Conservation (phyloP, 2,113 vertebrate genomes). For the Hymenochirus boettgeri region DNA sequence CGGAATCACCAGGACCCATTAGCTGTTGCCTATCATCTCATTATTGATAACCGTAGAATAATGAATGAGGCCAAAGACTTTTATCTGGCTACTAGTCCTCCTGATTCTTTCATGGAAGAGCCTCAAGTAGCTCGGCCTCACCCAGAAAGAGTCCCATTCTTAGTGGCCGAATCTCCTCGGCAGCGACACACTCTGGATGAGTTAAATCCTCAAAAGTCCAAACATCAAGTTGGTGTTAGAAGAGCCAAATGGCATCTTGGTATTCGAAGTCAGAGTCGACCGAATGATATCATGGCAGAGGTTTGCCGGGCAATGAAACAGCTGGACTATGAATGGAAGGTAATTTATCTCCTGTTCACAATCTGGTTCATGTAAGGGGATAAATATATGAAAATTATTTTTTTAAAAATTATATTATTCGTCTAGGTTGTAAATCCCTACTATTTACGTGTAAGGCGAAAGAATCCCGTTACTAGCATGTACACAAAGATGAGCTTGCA, state of each 20-base stretch:
- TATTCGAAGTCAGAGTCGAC: constrained; percentile 93
- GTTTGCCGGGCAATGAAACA: constrained; percentile 97
- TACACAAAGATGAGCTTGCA: constrained; percentile 98
- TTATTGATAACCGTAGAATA: constrained; percentile 97
- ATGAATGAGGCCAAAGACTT: constrained; percentile 98
- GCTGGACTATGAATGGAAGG: constrained; percentile 98
- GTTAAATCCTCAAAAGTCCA: constrained; percentile 94
- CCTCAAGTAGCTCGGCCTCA: constrained; percentile 81
- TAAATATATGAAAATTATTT: constrained; percentile 40
- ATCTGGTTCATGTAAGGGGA: neutral
- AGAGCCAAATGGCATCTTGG: constrained; percentile 96
- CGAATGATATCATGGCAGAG: constrained; percentile 97
- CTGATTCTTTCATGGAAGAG: constrained; percentile 92
- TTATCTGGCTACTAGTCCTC: constrained; percentile 92
- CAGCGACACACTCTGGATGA: constrained; percentile 91
- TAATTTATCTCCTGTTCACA: constrained; percentile 50
- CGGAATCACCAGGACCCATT: constrained; percentile 92
- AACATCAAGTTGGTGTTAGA: constrained; percentile 90
- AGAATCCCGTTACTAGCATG: constrained; percentile 87
- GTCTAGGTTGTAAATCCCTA: constrained; percentile 93
- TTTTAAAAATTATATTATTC: constrained; percentile 9
- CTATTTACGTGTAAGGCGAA: constrained; percentile 89
- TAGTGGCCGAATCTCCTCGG: constrained; percentile 81
- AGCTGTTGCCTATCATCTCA: constrained; percentile 93
- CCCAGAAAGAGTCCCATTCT: constrained; percentile 88